A percentile compares a stretch with the other conserved stretches of the same genome.
These are phyloP conservation scores for Caenorhabditis japonica DNA, from an alignment of 2,888 invertebrate species.

Conservation along the genomic window DNA sequence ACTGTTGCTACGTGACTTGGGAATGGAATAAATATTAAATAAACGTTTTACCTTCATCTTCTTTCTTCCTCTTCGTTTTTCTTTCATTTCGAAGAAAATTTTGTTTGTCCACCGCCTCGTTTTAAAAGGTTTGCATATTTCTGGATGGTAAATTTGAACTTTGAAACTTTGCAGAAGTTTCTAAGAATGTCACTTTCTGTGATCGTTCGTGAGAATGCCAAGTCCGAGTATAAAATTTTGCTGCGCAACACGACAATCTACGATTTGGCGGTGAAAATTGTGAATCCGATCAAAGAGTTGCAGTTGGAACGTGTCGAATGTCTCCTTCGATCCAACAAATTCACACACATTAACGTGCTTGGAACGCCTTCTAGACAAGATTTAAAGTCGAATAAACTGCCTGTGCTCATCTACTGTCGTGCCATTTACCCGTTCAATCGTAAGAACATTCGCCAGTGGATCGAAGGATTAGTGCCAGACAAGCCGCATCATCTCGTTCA, in stretches of 20 bases:
- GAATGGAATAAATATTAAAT: too few species aligned
- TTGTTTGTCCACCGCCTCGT: too few species aligned
- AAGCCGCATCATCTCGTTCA: slow-evolving; percentile 36
- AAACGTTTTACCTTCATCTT: too few species aligned
- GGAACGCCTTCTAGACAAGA: slow-evolving; percentile 24
- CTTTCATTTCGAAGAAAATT: neutral
- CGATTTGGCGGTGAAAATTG: slow-evolving; percentile 46
- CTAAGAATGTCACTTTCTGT: slow-evolving; percentile 41
- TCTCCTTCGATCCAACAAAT: slow-evolving; percentile 41
- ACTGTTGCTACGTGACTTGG: neutral
- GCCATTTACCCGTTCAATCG: slow-evolving; percentile 53
- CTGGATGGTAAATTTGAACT: too few species aligned
- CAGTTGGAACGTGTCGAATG: slow-evolving; percentile 38
- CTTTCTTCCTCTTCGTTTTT: too few species aligned
- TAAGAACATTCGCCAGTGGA: slow-evolving; percentile 50
- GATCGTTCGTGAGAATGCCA: slow-evolving; percentile 38
- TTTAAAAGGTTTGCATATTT: too few species aligned
- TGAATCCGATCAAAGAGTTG: slow-evolving; percentile 33
- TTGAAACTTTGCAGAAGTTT: slow-evolving; percentile 1
- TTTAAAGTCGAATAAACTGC: slow-evolving; percentile 11
- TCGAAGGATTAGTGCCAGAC: slow-evolving; percentile 37
- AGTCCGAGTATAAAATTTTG: slow-evolving; percentile 30
- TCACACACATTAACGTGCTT: slow-evolving; percentile 25
- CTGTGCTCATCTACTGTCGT: slow-evolving; percentile 40
- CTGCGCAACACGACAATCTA: slow-evolving; percentile 45